A percentile compares a stretch with the other conserved stretches of the same genome.
Conservation (phyloP, 30 jellyfish, hydroid and myxozoan species). For the Catostylus mosaicus region DNA sequence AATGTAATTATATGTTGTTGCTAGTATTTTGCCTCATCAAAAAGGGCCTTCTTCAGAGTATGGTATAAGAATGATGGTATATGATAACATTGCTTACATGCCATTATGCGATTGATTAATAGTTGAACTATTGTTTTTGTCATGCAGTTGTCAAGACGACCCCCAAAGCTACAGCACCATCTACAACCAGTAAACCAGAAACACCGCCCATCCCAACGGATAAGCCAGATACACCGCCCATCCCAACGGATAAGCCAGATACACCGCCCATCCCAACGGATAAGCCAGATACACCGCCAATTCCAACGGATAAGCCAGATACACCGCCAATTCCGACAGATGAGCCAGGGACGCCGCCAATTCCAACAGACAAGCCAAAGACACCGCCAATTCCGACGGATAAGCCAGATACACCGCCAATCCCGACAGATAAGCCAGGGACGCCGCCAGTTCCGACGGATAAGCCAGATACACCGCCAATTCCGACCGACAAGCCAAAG, state of each 20-base stretch:
- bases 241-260: conserved; percentile 9
- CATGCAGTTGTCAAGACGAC: neutral
- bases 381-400: conserved; percentile 26
- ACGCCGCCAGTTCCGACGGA: conserved; percentile 18
- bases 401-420: neutral
- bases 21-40: too few relatives aligned
- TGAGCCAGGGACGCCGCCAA: neutral
- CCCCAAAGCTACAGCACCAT: conserved; percentile 3
- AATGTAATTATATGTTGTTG: too few relatives aligned
- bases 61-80: too few relatives aligned
- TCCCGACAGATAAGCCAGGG: neutral
- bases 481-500: conserved; percentile 18
- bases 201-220: conserved; percentile 38
- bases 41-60: too few relatives aligned
- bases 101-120: too few relatives aligned
- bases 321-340: conserved; percentile 3
- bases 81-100: too few relatives aligned
- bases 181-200: conserved; percentile 8
- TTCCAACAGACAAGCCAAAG: conserved; percentile 10
- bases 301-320: conserved; percentile 15
- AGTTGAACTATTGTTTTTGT: too few relatives aligned
- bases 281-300: conserved; percentile 2
- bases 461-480: conserved; percentile 27
- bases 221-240: conserved; percentile 7
- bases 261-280: conserved; percentile 24